Base-by-base conservation (phyloP, 2,797 vertebrate species). In the Neopelma chrysocephalum region DNA sequence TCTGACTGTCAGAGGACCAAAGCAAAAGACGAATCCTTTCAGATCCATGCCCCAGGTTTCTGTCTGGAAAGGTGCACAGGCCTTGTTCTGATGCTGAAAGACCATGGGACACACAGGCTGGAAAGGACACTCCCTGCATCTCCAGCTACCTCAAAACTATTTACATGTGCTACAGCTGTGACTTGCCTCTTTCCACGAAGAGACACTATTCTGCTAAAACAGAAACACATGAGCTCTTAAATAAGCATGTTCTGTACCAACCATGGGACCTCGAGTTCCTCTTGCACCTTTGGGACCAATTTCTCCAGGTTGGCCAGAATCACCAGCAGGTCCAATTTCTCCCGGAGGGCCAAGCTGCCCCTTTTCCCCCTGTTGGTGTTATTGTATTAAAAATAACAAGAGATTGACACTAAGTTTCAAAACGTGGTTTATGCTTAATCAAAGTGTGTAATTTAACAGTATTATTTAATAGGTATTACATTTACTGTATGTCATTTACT, bases 241-340 rank as follows among this genome's bases (percentile, higher is more conserved):
- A 53, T 83, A 95, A 95, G 15, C 64, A 54, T 66, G 62, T 79
- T 80, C 64, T 85, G 21, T 96, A 98, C 98, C 94, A 92, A 99
- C 99, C 97, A 97, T 83, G 56, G 98, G 93, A 92, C 99, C 99
- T 98, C 98, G 98, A 79, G 99, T 99, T 98, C 99, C 99, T 95
- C 99, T 98, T 97, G 98, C 97, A 61, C 99, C 99, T 97, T 99
- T 99, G 48, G 98, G 98, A 72, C 99, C 99, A 23, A 65, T 93
- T 96, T 98, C 98, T 43, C 99, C 99, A 43, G 54, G 90, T 34
- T 97, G 97, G 45, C 99, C 99, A 15, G 95, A 81, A 51, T 98
- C 97, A 64, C 99, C 99, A 34, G 97, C 86, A 51, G 96, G 68
- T 61, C 99, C 99, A 32, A 53, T 93, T 97, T 99, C 99, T 95